These are phyloP conservation scores for Eucera pruinosa DNA, from an alignment of 2,888 invertebrate species.

Conservation along the genomic window DNA sequence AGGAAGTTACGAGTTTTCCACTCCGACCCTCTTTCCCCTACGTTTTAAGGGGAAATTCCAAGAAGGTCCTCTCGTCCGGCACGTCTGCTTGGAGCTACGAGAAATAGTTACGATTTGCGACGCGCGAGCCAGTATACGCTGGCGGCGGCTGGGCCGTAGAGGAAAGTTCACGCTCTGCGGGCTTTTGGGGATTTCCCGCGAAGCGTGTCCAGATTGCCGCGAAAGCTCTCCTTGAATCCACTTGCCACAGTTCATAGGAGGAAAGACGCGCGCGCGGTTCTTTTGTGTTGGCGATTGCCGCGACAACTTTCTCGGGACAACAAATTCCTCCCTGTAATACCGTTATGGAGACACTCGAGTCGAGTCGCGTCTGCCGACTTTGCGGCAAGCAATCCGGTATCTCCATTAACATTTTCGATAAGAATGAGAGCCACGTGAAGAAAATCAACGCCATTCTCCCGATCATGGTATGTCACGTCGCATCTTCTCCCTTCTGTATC, in stretches of 20 bases:
- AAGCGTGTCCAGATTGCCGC: slow-evolving; percentile 34
- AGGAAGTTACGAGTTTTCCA: no score
- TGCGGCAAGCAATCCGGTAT: slow-evolving; percentile 80
- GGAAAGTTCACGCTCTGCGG: slow-evolving; percentile 44
- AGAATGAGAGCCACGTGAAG: slow-evolving; percentile 77
- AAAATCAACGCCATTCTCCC: slow-evolving; percentile 82
- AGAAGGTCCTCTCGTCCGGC: no score
- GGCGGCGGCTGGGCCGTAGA: slow-evolving; percentile 32
- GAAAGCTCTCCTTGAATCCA: slow-evolving; percentile 13
- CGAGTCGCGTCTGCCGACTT: slow-evolving; percentile 80
- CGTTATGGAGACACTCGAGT: slow-evolving; percentile 81
- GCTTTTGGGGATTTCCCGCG: slow-evolving; percentile 44
- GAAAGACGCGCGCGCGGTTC: slow-evolving; percentile 9
- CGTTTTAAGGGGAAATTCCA: no score
- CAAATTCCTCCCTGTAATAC: slow-evolving; percentile 37
- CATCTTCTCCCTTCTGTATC: slow-evolving; percentile 23
- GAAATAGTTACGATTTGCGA: no score
- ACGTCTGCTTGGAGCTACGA: no score
- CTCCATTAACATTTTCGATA: slow-evolving; percentile 80
- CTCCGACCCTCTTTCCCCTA: no score
- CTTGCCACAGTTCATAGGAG: no score
- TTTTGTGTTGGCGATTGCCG: no score
- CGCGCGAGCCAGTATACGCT: slow-evolving; percentile 49
- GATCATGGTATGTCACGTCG: slow-evolving; percentile 77
- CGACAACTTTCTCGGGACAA: slow-evolving; percentile 1